These are phyloP conservation scores for Pseudomyrmex dendroicus DNA, from an alignment of 1,140 invertebrate genomes.

Conservation along the genomic window DNA sequence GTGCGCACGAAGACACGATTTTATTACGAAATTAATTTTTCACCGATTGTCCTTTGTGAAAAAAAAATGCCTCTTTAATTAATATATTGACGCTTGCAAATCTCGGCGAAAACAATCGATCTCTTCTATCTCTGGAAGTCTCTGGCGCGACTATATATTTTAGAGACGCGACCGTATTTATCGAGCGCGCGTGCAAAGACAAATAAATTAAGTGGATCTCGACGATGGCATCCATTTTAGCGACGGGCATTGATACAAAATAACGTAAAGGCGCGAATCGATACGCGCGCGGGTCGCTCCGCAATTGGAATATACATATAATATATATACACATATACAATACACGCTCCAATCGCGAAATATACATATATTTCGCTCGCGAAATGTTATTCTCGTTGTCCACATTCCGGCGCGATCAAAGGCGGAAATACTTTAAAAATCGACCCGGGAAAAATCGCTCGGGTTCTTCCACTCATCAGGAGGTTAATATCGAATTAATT, in stretches of 20 bases:
- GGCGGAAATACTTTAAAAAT: conserved; percentile 45
- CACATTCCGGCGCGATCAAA: conserved; percentile 53
- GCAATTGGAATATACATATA: conserved; percentile 40
- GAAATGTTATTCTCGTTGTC: conserved; percentile 49
- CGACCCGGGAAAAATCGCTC: conserved; percentile 13
- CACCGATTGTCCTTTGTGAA: not conserved
- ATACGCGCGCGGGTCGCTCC: conserved; percentile 38
- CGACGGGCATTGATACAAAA: conserved; percentile 57
- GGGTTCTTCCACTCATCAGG: conserved; percentile 29
- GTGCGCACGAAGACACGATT: too few relatives aligned
- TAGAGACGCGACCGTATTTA: conserved; percentile 35
- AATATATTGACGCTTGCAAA: conserved; percentile 11
- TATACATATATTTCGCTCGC: not conserved
- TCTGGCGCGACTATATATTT: conserved; percentile 39
- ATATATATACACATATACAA: too few relatives aligned
- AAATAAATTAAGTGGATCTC: conserved; percentile 61
- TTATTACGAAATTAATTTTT: not conserved
- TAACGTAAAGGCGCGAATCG: conserved; percentile 56
- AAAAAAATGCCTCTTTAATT: conserved; percentile 24
- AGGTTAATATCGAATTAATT: conserved; percentile 39
- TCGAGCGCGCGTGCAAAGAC: conserved; percentile 46
- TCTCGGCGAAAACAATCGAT: conserved; percentile 23
- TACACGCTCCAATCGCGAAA: conserved; percentile 9
- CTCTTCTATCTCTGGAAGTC: conserved; percentile 1
- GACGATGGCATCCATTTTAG: conserved; percentile 52